Conservation (phyloP, 2,888 invertebrate genomes). For the Cryptocephalus moraei region DNA sequence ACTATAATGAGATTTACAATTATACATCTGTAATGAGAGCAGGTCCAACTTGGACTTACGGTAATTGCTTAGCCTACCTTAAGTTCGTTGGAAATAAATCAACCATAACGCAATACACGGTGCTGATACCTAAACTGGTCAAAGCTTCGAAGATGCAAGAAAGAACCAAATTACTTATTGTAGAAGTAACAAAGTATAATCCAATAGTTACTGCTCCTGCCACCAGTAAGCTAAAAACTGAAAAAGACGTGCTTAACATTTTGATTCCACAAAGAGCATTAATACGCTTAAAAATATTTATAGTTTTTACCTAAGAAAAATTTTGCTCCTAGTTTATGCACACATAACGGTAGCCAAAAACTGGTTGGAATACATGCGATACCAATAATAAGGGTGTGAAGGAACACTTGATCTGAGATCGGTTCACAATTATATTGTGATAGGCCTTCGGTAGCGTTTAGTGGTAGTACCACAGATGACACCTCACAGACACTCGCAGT, state of each 20-base stretch:
- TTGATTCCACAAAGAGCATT: not conserved
- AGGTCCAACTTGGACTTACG: not conserved
- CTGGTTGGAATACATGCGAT: conserved; percentile 73
- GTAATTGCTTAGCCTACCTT: conserved; percentile 45
- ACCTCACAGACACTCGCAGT: conserved; percentile 70
- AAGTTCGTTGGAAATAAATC: conserved; percentile 76
- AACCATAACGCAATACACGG: conserved; percentile 71
- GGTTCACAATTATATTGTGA: conserved; percentile 52
- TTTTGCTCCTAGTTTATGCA: conserved; percentile 69
- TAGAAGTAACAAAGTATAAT: conserved; percentile 63
- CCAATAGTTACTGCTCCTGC: conserved; percentile 65
- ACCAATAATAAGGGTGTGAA: conserved; percentile 70
- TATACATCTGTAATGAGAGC: not conserved
- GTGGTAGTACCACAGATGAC: conserved; percentile 50
- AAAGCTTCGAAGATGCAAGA: conserved; percentile 73
- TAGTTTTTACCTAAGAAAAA: conserved; percentile 66
- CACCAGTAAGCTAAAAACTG: conserved; percentile 65
- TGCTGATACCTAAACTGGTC: conserved; percentile 69
- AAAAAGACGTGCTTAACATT: conserved; percentile 15
- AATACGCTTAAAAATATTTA: not conserved
- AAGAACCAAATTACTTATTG: conserved; percentile 59
- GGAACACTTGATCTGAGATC: conserved; percentile 57
- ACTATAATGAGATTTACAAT: not conserved
- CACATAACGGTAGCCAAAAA: conserved; percentile 66
- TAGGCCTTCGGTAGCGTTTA: conserved; percentile 25